Percentiles rank a stretch among this genome's conserved stretches.
Evolutionary conservation across 2,888 invertebrate genomes (phyloP).

Genomic region (Xestoiulus laeticollis): DNA sequence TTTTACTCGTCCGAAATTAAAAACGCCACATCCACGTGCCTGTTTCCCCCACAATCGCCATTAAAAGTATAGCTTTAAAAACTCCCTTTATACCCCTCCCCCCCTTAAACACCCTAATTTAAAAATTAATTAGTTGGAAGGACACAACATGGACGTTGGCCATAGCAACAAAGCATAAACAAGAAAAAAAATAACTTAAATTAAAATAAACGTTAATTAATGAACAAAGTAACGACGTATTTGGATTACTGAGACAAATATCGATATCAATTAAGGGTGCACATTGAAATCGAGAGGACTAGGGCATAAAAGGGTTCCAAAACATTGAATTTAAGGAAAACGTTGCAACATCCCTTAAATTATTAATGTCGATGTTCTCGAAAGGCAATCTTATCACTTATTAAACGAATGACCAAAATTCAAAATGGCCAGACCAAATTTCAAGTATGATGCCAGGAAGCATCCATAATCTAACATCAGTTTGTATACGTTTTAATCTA

Average conservation of each 20-base stretch:
- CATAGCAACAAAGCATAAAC: constrained; percentile 14
- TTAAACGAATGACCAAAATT: too few relatives aligned
- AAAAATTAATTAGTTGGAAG: constrained; percentile 37
- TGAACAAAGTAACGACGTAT: not conserved
- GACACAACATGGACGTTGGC: constrained; percentile 27
- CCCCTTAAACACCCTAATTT: not conserved
- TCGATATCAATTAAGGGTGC: not conserved
- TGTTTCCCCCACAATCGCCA: not conserved
- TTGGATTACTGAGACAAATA: too few relatives aligned
- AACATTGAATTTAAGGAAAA: too few relatives aligned
- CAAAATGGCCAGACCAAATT: not conserved
- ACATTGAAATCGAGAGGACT: not conserved
- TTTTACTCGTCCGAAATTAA: not conserved
- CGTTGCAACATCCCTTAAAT: too few relatives aligned
- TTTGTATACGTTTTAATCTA: too few relatives aligned
- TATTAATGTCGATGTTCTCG: too few relatives aligned
- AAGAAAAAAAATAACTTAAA: not conserved
- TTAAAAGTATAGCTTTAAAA: not conserved
- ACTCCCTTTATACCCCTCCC: too few relatives aligned
- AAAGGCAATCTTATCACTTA: too few relatives aligned
- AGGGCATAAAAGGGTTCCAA: too few relatives aligned
- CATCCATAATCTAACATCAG: too few relatives aligned
- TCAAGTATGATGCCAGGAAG: not conserved
- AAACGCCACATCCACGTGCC: not conserved
- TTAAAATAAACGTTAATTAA: not conserved